A percentile compares a stretch with the other conserved stretches of the same genome.
Evolutionary conservation across 2,888 invertebrate species (phyloP).

Genomic region (Matsumyia berberina): DNA sequence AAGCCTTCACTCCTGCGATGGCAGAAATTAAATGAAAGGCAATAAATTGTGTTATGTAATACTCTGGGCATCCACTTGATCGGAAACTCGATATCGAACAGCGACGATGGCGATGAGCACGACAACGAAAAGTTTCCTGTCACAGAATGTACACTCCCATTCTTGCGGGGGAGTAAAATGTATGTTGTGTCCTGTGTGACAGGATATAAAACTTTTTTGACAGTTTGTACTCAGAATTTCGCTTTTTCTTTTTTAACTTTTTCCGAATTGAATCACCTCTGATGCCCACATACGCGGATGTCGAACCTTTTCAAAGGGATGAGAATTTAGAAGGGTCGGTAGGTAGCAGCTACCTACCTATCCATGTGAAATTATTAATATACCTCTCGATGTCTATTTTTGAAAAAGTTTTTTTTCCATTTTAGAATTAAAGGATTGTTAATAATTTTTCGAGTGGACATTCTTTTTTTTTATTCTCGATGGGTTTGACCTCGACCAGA

Average conservation of each 20-base stretch:
- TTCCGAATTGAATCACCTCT: constrained; percentile 31
- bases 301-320: background rate
- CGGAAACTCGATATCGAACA: constrained; percentile 63
- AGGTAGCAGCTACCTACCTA: background rate
- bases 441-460: no score
- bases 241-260: constrained; percentile 3
- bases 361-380: background rate
- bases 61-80: constrained; percentile 71
- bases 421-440: no score
- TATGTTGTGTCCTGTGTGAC: constrained; percentile 42
- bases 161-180: constrained; percentile 31
- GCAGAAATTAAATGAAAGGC: constrained; percentile 71
- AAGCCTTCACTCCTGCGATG: constrained; percentile 29
- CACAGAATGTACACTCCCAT: constrained; percentile 45
- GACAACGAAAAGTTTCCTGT: constrained; percentile 36
- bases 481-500: no score
- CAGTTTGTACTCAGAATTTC: constrained; percentile 48
- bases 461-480: no score
- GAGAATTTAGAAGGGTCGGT: background rate
- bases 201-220: constrained; percentile 62
- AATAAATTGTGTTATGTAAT: constrained; percentile 74
- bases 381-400: no score
- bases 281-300: background rate
- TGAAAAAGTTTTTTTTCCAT: no score
- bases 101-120: constrained; percentile 40